Evolutionary conservation across 2,797 vertebrate species (phyloP), one percentile per base, ranked within the genome.

Genomic region (Acanthurus lineatus): DNA sequence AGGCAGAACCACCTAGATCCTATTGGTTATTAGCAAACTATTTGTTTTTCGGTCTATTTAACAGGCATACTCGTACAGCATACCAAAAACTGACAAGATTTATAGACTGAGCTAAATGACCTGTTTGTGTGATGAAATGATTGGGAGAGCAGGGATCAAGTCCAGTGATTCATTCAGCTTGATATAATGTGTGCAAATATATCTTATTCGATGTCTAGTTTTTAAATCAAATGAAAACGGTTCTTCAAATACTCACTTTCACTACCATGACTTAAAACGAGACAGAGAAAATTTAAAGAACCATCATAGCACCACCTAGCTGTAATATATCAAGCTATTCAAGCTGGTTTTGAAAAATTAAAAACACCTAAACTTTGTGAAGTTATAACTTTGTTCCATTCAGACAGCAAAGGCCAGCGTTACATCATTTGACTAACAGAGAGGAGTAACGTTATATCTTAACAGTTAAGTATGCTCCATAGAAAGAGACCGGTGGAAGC

Each of bases 281-380:
- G n/a, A 74, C 12, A 52, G 15, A 54, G 16, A 25, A 64, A 32
- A n/a, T 49, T 20, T 22, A 85, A 68, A 77, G 38, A 82, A 66
- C 66, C 76, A 75, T 69, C 83, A 86, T 38, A 88, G 89, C 92
- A 86, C 88, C 88, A 93, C 78, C 91, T 91, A 92, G 91, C 83
- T 91, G 91, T 59, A 76, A 83, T 59, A 70, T 20, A 70, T 25
- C 9, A 48, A 52, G 5, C 17, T 56, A 67, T 86, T 81, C 11
- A 63, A 80, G 54, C 38, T 2, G 42, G 47, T 60, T 53, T 8
- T 69, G n/a, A 51, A 63, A 69, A 32, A 75, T 9, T 14, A 32
- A 65, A 38, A 76, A 68, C 66, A 54, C 16, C 7, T 7, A 1
- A 69, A 84, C 56, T 84, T 75, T 79, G 11, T 19, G 6, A 64